These are phyloP conservation scores for Laspeyria flexula DNA, from an alignment of 2,888 invertebrate genomes.

Conservation along the genomic window DNA sequence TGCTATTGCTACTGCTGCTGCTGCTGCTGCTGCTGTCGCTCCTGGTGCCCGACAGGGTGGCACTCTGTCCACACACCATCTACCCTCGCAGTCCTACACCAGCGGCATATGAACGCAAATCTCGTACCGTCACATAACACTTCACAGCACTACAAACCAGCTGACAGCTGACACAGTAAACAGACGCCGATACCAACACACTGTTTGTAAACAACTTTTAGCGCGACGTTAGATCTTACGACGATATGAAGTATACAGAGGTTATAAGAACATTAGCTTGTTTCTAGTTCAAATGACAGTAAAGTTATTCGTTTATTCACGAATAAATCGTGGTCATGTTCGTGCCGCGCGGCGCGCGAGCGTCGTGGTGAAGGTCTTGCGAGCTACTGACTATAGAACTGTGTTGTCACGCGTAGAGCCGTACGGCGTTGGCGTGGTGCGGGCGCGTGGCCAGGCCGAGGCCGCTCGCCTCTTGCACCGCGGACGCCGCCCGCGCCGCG, in stretches of 20 bases:
- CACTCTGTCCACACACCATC: conserved; percentile 27
- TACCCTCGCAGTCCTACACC: conserved; percentile 2
- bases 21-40: conserved; percentile 10
- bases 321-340: background rate
- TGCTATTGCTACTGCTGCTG: conserved; percentile 2
- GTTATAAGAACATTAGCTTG: conserved; percentile 28
- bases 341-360: conserved; percentile 59
- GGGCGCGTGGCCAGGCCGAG: conserved; percentile 27
- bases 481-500: background rate
- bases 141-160: conserved; percentile 33
- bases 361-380: conserved; percentile 64
- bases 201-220: conserved; percentile 48
- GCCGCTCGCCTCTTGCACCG: conserved; percentile 25
- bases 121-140: conserved; percentile 24
- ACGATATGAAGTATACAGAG: conserved; percentile 18
- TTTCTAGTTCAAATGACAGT: conserved; percentile 11
- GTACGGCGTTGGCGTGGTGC: conserved; percentile 23
- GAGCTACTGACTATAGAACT: conserved; percentile 55
- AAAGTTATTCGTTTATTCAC: conserved; percentile 18
- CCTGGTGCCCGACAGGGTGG: conserved; percentile 14
- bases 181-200: conserved; percentile 16
- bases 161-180: conserved; percentile 26
- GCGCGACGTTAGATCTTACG: conserved; percentile 30
- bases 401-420: conserved; percentile 22
- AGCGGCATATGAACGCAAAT: conserved; percentile 20